Base-by-base conservation (phyloP, 2,888 invertebrate genomes). In the Nyleta sp. region DNA sequence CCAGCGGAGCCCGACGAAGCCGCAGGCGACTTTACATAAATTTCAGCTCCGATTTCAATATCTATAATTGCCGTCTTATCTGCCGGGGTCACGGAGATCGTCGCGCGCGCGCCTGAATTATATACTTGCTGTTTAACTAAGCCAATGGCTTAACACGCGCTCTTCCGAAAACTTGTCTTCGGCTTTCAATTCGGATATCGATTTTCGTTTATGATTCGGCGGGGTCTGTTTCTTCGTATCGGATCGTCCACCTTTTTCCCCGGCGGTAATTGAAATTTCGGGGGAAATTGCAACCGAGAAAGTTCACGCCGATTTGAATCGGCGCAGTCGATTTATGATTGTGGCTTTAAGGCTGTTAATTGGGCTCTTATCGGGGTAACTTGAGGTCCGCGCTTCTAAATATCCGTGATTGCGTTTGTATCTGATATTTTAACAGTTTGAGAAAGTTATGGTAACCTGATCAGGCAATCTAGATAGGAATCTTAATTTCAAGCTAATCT, bases 21-120 rank as follows among this genome's bases (percentile, higher is more conserved):
- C 78, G 59, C 73, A 70, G 78, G 65, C 73, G 78, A 81, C 73
- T 81, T 81, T 76, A 68, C 80, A 75, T 80, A 80, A 81, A 81
- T 83, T 81, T 74, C 75, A 79, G 62, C 80, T 77, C 50, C 75
- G 78, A 82, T 81, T 83, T 83, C 82, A 78, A 80, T 83, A 84
- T 83, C 81, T 78, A 68, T 83, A 82, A 83, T 84, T 78, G 81
- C 64, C 67, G 76, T 76, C 78, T 80, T 79, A 80, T 80, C 77
- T 74, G 50, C 55, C 38, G 40, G 52, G 79, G 74, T 81, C 78
- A 77, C 50, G 68, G 42, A 52, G 75, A 64, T 77, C 68, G 70
- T 40, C 77, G 44, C 77, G 70, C 53, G 44, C 77, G 44, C 77
- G 70, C 53, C 60, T 73, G 73, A 76, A 73, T 73, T 70, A 74